Conservation (phyloP, 1,140 invertebrate species). For the Cecropterus lyciades region DNA sequence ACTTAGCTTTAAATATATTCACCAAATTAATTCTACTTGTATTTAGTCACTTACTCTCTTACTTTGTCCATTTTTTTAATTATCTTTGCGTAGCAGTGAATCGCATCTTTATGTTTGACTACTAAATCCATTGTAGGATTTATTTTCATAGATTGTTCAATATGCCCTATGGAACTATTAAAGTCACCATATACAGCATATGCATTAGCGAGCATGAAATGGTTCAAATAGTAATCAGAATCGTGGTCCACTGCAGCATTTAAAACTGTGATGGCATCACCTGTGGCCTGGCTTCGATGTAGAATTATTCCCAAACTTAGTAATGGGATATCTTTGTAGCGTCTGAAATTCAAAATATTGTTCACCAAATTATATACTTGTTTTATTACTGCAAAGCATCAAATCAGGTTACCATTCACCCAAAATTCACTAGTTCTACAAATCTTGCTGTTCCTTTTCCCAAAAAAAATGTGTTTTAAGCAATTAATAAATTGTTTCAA, state of each 20-base stretch:
- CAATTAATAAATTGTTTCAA: too few species aligned
- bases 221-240: slow-evolving; percentile 88
- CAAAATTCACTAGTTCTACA: too few species aligned
- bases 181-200: slow-evolving; percentile 89
- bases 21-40: background rate
- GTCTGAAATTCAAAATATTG: slow-evolving; percentile 70
- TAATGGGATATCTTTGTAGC: slow-evolving; percentile 91
- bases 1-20: too few species aligned
- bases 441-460: too few species aligned
- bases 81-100: slow-evolving; percentile 89
- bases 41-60: slow-evolving; percentile 85
- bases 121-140: slow-evolving; percentile 81
- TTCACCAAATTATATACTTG: background rate
- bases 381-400: too few species aligned
- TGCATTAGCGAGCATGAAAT: slow-evolving; percentile 92
- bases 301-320: slow-evolving; percentile 93
- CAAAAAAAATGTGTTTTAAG: too few species aligned
- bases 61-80: slow-evolving; percentile 87
- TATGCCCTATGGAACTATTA: slow-evolving; percentile 87
- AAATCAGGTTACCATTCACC: too few species aligned
- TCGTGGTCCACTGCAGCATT: slow-evolving; percentile 92
- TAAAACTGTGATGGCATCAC: slow-evolving; percentile 92
- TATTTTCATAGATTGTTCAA: slow-evolving; percentile 89
- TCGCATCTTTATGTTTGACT: slow-evolving; percentile 86
- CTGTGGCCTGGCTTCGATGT: slow-evolving; percentile 88